Percentiles rank a stretch among this genome's conserved stretches.
phyloP scores from a whole-genome alignment of 2,888 invertebrate genomes.

The Cantharis flavilabris region DNA sequence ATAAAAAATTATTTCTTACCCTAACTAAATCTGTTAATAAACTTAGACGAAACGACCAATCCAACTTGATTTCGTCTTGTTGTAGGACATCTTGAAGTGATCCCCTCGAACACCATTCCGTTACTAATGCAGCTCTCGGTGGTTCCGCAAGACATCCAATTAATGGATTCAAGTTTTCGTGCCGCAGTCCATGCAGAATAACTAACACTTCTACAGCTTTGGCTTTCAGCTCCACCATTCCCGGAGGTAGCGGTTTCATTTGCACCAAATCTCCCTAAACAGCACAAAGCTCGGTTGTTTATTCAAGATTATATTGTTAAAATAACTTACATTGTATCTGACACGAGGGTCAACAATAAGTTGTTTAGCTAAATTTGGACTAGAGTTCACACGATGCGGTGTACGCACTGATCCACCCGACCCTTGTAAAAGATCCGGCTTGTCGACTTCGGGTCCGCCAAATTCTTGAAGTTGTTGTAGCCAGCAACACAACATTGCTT shows the following conservation, averaged over 20 bases:
- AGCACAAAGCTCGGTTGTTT: constrained; percentile 1
- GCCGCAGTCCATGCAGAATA: constrained; percentile 80
- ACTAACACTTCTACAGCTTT: constrained; percentile 80
- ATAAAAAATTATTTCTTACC: constrained; percentile 57
- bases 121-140: constrained; percentile 78
- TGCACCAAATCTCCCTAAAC: constrained; percentile 87
- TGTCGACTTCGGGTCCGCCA: constrained; percentile 81
- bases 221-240: constrained; percentile 73
- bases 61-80: constrained; percentile 88
- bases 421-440: constrained; percentile 81
- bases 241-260: constrained; percentile 74
- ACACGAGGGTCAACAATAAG: constrained; percentile 73
- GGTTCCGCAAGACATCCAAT: constrained; percentile 85
- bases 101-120: constrained; percentile 86
- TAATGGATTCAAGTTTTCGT: constrained; percentile 89
- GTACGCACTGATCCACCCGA: constrained; percentile 69
- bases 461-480: constrained; percentile 82
- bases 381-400: constrained; percentile 55
- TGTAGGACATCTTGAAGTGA: constrained; percentile 86
- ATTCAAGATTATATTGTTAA: not conserved
- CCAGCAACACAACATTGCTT: constrained; percentile 86
- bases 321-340: constrained; percentile 76
- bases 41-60: constrained; percentile 94
- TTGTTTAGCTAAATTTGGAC: constrained; percentile 63
- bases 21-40: constrained; percentile 90